Percentiles rank a stretch among this genome's conserved stretches.
Evolutionary conservation across 2,113 vertebrate genomes (phyloP).

Genomic region (Rhinichthys klamathensis): DNA sequence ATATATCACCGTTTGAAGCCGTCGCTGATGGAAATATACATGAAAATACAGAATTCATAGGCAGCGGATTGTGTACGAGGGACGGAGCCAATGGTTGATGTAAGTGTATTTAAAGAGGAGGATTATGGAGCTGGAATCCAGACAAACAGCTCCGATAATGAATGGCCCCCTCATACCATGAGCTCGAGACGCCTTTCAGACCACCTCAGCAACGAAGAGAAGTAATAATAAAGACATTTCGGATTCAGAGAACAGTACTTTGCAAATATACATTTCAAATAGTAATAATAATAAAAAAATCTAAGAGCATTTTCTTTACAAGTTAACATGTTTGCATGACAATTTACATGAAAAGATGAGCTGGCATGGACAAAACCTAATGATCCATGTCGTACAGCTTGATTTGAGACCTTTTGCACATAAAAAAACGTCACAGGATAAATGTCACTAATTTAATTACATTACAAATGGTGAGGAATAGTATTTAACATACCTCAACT

Average conservation of each 20-base stretch:
- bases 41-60: constrained; percentile 23
- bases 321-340: background rate
- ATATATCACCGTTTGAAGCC: constrained; percentile 34
- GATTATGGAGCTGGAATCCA: constrained; percentile 24
- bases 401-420: background rate
- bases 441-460: background rate
- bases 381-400: background rate
- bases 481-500: too few species aligned
- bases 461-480: background rate
- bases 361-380: background rate
- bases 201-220: background rate
- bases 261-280: background rate
- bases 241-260: background rate
- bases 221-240: background rate
- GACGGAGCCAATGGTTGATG: constrained; percentile 40
- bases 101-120: constrained; percentile 44
- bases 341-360: constrained; percentile 7
- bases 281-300: too few species aligned
- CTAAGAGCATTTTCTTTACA: background rate
- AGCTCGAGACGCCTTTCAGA: background rate
- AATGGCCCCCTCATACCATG: constrained; percentile 25
- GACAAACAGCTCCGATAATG: constrained; percentile 46
- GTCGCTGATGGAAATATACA: constrained; percentile 28
- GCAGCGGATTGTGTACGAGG: constrained; percentile 25
- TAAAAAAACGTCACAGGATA: background rate